Base-by-base conservation (phyloP, 2,888 invertebrate species). In the Drosophila quinaria region DNA sequence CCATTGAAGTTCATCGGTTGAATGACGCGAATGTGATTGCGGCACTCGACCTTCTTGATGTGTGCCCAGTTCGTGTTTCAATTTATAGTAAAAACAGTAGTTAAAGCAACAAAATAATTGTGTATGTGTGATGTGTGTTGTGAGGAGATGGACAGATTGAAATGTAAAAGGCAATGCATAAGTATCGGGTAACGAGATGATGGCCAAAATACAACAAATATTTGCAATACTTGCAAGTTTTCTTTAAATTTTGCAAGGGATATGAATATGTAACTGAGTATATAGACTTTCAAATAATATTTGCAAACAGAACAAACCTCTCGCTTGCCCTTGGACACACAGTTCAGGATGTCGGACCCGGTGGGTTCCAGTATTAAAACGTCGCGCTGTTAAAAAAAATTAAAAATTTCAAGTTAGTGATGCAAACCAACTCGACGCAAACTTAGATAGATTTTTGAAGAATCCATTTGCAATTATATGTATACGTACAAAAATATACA, bases 291-390 rank as follows among this genome's bases (percentile, higher is more conserved):
- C 19, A 42, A 44, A 8, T 35, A n/a, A 15, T 49, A 37, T 31
- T 46, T 13, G 9, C n/a, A 35, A 8, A 10, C 54, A 9, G 4
- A 37, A 78, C 89, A 94, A 93, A 98, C 98, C 97, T 97, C 97
- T 74, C 97, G 96, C 94, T 98, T 98, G 91, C 98, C 98, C 94
- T 97, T 98, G 68, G 98, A 97, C 76, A 98, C 97, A 92, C 98
- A 98, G 93, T 96, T 97, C 70, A 96, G 96, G 62, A 97, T 97
- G 93, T 97, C 97, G 39, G 92, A 92, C 54, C 92, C 93, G 91
- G 96, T 97, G 54, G 98, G 97, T 92, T 98, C 97, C 94, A 98
- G 93, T 92, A 96, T 96, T 80, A 98, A 94, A 56, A 97, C 96
- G 92, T 98, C 98, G 92, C 96, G 96, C 98, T 98, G 96, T 81